A percentile compares a stretch with the other conserved stretches of the same genome.
phyloP scores from a whole-genome alignment of 1,140 invertebrate species.

The Cydia amplana region DNA sequence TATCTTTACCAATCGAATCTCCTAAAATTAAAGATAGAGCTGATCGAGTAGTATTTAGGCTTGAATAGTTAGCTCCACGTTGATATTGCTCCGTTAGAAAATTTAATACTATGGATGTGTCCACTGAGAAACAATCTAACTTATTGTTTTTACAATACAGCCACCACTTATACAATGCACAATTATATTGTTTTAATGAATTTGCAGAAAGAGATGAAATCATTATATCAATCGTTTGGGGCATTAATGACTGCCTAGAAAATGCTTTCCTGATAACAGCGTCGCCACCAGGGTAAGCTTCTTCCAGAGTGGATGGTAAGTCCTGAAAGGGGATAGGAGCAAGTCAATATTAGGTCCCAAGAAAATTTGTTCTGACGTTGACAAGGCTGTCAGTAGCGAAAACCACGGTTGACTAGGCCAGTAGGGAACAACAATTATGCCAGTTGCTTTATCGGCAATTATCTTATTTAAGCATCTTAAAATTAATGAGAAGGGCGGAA shows the following conservation, averaged over 20 bases:
- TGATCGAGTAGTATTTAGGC: slow-evolving; percentile 33
- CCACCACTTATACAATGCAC: slow-evolving; percentile 35
- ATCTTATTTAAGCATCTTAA: slow-evolving; percentile 7
- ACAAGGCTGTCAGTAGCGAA: not conserved
- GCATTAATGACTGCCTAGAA: slow-evolving; percentile 2
- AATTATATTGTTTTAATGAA: slow-evolving; percentile 34
- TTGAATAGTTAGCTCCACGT: slow-evolving; percentile 28
- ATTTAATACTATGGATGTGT: slow-evolving; percentile 11
- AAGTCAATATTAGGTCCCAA: slow-evolving; percentile 9
- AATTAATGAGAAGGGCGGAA: not conserved
- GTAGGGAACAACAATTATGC: not conserved
- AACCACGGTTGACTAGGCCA: slow-evolving; percentile 9
- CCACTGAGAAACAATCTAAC: not conserved
- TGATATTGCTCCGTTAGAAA: slow-evolving; percentile 32
- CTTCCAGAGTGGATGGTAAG: slow-evolving; percentile 13
- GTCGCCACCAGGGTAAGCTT: slow-evolving; percentile 33
- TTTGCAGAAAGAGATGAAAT: slow-evolving; percentile 31
- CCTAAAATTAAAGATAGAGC: slow-evolving; percentile 36
- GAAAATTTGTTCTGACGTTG: not conserved
- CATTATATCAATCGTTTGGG: slow-evolving; percentile 32
- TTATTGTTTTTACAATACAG: slow-evolving; percentile 28
- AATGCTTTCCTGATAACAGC: slow-evolving; percentile 32
- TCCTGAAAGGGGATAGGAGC: slow-evolving; percentile 35
- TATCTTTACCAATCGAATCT: not conserved
- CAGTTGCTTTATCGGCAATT: slow-evolving; percentile 1